Percentiles rank a stretch among this genome's conserved stretches.
Evolutionary conservation across 2,113 vertebrate genomes (phyloP).

Genomic region (Trematomus loennbergii): DNA sequence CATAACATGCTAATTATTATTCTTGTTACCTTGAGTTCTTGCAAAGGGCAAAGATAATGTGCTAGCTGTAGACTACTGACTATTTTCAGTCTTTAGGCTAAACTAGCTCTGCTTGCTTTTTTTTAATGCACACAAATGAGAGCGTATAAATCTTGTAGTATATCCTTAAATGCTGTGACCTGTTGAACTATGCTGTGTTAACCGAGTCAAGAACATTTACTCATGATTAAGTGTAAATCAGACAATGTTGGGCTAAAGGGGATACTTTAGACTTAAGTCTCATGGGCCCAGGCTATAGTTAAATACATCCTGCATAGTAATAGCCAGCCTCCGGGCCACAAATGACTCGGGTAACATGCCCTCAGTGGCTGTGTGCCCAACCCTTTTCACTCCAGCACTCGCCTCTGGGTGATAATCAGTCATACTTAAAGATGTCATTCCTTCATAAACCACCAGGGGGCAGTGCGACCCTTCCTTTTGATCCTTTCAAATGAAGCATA

Average conservation of each 20-base stretch:
- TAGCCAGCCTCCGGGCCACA: not conserved
- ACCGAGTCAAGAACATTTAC: not conserved
- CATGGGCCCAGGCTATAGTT: not conserved
- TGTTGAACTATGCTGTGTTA: not conserved
- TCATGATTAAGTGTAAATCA: not conserved
- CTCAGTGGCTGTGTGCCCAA: conserved; percentile 1
- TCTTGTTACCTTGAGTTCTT: no score
- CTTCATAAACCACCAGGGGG: conserved; percentile 37
- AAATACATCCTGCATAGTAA: conserved; percentile 8
- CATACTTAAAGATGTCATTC: not conserved
- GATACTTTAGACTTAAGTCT: not conserved
- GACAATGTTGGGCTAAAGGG: not conserved
- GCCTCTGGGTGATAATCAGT: conserved; percentile 8
- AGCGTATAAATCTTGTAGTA: not conserved
- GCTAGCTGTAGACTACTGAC: no score
- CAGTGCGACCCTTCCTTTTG: conserved; percentile 55
- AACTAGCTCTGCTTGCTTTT: not conserved
- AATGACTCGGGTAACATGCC: not conserved
- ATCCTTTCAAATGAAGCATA: not conserved
- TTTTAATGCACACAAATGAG: not conserved
- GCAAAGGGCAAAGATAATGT: no score
- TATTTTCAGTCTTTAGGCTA: no score
- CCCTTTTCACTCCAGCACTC: conserved; percentile 4
- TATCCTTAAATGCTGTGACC: not conserved
- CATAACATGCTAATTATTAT: no score